Percentiles rank a stretch among this genome's conserved stretches.
Evolutionary conservation across 2,113 vertebrate species (phyloP).

Genomic region (Paedocypris sp.): DNA sequence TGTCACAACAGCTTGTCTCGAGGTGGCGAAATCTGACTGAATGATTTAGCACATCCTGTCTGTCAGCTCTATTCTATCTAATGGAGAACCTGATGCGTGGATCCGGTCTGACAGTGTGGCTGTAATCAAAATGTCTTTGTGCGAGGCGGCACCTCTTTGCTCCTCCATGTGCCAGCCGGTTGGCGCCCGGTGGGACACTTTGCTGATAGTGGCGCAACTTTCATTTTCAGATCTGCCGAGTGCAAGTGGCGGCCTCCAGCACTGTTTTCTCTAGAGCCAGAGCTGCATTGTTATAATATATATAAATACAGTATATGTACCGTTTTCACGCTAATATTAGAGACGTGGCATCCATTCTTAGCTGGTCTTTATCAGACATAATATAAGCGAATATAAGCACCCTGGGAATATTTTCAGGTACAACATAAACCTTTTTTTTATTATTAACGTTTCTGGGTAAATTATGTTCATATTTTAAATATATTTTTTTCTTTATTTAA

Average conservation of each 20-base stretch:
- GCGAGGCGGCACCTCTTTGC: constrained; percentile 36
- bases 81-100: constrained; percentile 31
- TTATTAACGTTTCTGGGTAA: too few species aligned
- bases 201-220: constrained; percentile 47
- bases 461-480: too few species aligned
- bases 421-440: too few species aligned
- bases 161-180: constrained; percentile 33
- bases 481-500: too few species aligned
- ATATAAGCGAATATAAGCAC: too few species aligned
- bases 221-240: constrained; percentile 53
- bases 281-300: constrained; percentile 60
- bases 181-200: constrained; percentile 43
- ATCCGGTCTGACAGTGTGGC: constrained; percentile 35
- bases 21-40: constrained; percentile 31
- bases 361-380: too few species aligned
- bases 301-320: too few species aligned
- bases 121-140: constrained; percentile 47
- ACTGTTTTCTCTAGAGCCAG: constrained; percentile 50
- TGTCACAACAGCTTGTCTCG: constrained; percentile 34
- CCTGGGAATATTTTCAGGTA: too few species aligned
- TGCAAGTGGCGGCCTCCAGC: constrained; percentile 47
- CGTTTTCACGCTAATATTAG: too few species aligned
- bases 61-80: constrained; percentile 31
- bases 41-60: constrained; percentile 37
- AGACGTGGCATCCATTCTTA: too few species aligned